A percentile compares a stretch with the other conserved stretches of the same genome.
Evolutionary conservation across 2,113 vertebrate species (phyloP).

Genomic region (Notarius lentiginosus): DNA sequence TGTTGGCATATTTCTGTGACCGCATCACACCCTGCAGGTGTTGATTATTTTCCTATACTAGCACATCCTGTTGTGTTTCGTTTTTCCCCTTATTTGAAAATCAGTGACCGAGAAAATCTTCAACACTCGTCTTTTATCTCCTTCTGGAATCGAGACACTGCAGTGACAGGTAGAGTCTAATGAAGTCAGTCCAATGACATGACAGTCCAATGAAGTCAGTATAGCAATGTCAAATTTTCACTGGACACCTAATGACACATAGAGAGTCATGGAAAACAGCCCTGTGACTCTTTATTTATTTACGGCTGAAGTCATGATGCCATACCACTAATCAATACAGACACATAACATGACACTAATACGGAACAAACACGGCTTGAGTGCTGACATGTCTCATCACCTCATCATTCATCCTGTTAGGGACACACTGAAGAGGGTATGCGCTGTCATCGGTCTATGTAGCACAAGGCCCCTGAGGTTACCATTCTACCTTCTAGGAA

Average conservation of each 20-base stretch:
- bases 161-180: no score
- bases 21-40: not conserved
- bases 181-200: not conserved
- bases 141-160: not conserved
- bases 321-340: not conserved
- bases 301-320: not conserved
- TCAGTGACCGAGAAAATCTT: not conserved
- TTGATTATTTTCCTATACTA: not conserved
- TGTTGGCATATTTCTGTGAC: not conserved
- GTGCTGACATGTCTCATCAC: not conserved
- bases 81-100: not conserved
- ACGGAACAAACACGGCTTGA: not conserved
- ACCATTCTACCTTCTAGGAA: not conserved
- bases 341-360: not conserved
- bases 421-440: not conserved
- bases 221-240: not conserved
- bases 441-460: not conserved
- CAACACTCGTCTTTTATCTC: not conserved
- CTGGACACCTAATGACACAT: not conserved
- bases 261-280: not conserved
- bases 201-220: not conserved
- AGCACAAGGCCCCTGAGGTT: not conserved
- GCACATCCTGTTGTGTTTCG: not conserved
- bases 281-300: constrained; percentile 19
- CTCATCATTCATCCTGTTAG: not conserved